A percentile compares a stretch with the other conserved stretches of the same genome.
Evolutionary conservation across 2,113 vertebrate species (phyloP).

Genomic region (Melanostigma gelatinosum): DNA sequence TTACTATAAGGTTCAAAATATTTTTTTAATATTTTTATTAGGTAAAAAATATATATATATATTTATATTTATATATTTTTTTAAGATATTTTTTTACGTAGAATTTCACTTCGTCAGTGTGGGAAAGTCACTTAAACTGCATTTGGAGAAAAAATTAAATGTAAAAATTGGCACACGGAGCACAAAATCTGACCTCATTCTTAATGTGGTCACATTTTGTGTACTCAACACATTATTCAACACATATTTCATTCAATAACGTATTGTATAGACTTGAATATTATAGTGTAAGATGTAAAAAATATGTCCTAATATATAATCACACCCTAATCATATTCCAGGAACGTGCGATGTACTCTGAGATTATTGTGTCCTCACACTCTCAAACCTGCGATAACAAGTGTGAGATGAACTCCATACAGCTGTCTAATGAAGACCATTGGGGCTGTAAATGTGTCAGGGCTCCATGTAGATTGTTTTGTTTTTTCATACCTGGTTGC

Average conservation of each 20-base stretch:
- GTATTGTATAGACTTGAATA: conserved; percentile 3
- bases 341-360: background rate
- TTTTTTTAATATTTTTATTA: too few relatives aligned
- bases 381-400: background rate
- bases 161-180: background rate
- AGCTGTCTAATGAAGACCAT: conserved; percentile 62
- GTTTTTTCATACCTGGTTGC: conserved; percentile 67
- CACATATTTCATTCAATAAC: background rate
- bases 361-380: background rate
- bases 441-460: conserved; percentile 36
- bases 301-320: background rate
- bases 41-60: too few relatives aligned
- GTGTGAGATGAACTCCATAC: background rate
- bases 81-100: background rate
- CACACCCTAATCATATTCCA: background rate
- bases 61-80: too few relatives aligned
- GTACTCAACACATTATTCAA: too few relatives aligned
- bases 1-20: background rate
- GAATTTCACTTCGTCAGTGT: background rate
- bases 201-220: background rate
- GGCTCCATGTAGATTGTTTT: conserved; percentile 53
- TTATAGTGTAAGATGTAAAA: background rate
- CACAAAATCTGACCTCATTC: conserved; percentile 2
- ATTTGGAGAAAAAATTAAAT: background rate
- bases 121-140: background rate